phyloP scores from a whole-genome alignment of 2,113 vertebrate species.

The Engystomops pustulosus region DNA sequence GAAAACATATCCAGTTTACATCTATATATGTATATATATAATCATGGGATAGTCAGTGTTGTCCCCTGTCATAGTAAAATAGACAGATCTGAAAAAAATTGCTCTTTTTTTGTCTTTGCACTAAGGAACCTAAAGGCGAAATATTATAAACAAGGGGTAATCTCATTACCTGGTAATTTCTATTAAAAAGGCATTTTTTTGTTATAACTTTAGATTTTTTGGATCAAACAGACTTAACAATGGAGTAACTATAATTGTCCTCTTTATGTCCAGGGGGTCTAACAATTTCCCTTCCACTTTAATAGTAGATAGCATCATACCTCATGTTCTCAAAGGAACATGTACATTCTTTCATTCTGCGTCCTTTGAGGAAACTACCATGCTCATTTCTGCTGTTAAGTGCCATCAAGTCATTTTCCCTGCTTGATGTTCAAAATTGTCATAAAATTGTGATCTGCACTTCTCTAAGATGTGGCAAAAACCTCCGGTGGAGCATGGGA shows the following conservation, averaged over 20 bases:
- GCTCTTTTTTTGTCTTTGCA: conserved; percentile 21
- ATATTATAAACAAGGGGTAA: no score
- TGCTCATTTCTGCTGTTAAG: not conserved
- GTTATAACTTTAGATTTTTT: not conserved
- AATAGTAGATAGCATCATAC: no score
- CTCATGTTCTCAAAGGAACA: no score
- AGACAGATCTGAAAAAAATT: not conserved
- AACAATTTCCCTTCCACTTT: not conserved
- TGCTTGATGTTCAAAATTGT: not conserved
- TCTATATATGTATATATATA: conserved; percentile 16
- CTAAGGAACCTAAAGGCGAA: no score
- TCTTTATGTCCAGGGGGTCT: not conserved
- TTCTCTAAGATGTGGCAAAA: not conserved
- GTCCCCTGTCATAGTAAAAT: conserved; percentile 6
- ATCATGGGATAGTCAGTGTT: conserved; percentile 8
- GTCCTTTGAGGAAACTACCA: not conserved
- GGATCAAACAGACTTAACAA: not conserved
- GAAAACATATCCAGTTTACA: conserved; percentile 19
- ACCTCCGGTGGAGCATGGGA: no score
- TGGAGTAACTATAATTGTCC: not conserved
- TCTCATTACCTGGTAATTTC: no score
- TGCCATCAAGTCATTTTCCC: not conserved
- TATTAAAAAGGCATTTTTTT: not conserved
- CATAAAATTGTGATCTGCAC: no score
- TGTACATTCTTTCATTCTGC: not conserved